Evolutionary conservation across 1,140 invertebrate genomes (phyloP).

Genomic region (Calliphora vicina): DNA sequence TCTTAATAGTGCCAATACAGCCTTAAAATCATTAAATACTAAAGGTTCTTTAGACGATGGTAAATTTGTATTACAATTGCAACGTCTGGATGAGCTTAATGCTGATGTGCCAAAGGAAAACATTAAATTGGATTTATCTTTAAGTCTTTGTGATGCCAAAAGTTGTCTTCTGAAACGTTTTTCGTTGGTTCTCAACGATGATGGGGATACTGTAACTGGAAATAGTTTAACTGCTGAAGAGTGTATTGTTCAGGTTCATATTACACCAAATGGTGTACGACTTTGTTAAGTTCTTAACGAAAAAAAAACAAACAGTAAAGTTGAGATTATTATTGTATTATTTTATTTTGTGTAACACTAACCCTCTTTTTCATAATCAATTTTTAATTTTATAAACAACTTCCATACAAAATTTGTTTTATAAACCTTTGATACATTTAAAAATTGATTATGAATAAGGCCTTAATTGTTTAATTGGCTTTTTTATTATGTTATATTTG

Average conservation of each 20-base stretch:
- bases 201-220: not conserved
- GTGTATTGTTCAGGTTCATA: not conserved
- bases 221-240: not conserved
- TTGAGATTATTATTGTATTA: not conserved
- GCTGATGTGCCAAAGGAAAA: not conserved
- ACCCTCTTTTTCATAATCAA: no score
- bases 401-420: no score
- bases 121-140: constrained; percentile 45
- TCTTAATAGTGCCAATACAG: constrained; percentile 41
- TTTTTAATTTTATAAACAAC: no score
- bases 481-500: no score
- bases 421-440: no score
- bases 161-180: constrained; percentile 54
- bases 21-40: constrained; percentile 41
- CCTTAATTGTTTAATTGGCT: no score
- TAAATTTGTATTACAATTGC: constrained; percentile 41
- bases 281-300: not conserved
- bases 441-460: no score
- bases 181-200: constrained; percentile 39
- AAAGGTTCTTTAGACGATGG: constrained; percentile 48
- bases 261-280: constrained; percentile 12
- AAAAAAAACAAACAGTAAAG: not conserved
- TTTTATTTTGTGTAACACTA: no score
- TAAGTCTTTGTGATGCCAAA: constrained; percentile 51
- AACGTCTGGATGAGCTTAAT: not conserved